These are phyloP conservation scores for Peribatodes rhomboidaria DNA, from an alignment of 2,888 invertebrate species.

Conservation along the genomic window DNA sequence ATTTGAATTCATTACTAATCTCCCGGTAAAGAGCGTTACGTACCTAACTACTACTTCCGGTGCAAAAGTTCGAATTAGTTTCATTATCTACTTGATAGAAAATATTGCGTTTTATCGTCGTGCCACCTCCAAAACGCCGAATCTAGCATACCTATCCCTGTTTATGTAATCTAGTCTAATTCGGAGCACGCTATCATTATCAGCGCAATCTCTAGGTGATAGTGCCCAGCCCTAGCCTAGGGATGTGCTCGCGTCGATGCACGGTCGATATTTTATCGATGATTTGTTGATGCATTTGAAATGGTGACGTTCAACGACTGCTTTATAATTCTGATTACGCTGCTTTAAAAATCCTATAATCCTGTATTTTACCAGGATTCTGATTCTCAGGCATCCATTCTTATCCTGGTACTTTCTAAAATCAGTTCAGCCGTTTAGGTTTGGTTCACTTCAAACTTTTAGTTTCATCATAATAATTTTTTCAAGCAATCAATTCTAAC, in stretches of 20 bases:
- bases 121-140: constrained; percentile 22
- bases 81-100: constrained; percentile 19
- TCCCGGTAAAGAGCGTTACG: background rate
- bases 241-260: constrained; percentile 56
- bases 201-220: constrained; percentile 79
- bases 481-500: too few relatives aligned
- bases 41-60: background rate
- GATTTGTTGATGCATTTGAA: background rate
- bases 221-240: constrained; percentile 79
- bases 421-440: too few relatives aligned
- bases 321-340: too few relatives aligned
- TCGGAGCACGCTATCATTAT: constrained; percentile 76
- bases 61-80: background rate
- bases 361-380: too few relatives aligned
- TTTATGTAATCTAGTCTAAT: constrained; percentile 72
- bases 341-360: too few relatives aligned
- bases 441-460: too few relatives aligned
- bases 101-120: constrained; percentile 20
- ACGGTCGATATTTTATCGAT: constrained; percentile 16
- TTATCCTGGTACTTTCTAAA: too few relatives aligned
- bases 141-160: constrained; percentile 54
- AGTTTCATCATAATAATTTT: too few relatives aligned
- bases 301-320: background rate
- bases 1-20: background rate
- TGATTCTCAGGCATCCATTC: too few relatives aligned